A percentile compares a stretch with the other conserved stretches of the same genome.
Conservation (phyloP, 1,140 invertebrate species). For the Zaprionus camerounensis region DNA sequence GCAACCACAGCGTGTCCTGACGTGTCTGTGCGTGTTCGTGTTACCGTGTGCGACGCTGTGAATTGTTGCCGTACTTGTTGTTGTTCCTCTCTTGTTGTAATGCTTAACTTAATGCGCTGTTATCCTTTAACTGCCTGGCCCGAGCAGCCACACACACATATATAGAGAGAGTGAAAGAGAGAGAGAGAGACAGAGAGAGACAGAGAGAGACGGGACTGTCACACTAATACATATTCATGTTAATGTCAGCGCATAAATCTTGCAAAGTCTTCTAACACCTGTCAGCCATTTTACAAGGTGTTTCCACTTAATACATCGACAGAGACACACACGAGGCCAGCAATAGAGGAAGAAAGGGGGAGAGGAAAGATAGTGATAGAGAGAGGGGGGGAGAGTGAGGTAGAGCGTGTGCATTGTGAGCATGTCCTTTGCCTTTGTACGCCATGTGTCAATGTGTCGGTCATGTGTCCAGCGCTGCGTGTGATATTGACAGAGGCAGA, state of each 20-base stretch:
- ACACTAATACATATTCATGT: conserved; percentile 79
- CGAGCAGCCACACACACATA: conserved; percentile 30
- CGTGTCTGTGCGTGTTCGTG: conserved; percentile 61
- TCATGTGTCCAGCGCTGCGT: conserved; percentile 78
- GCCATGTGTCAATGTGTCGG: conserved; percentile 80
- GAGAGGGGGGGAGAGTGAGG: neutral
- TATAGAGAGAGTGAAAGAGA: conserved; percentile 11
- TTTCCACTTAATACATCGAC: conserved; percentile 80
- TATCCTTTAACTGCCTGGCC: conserved; percentile 81
- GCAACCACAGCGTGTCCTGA: conserved; percentile 76
- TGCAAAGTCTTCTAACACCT: conserved; percentile 82
- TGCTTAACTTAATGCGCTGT: conserved; percentile 82
- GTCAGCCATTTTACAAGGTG: conserved; percentile 82
- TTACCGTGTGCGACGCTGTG: conserved; percentile 40
- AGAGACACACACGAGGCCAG: conserved; percentile 33
- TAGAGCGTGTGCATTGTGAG: conserved; percentile 16
- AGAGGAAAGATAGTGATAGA: neutral
- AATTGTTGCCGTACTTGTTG: conserved; percentile 39
- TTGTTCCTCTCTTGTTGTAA: conserved; percentile 58
- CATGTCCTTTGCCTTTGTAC: conserved; percentile 64
- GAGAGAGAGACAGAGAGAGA: no score
- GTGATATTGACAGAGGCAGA: conserved; percentile 72
- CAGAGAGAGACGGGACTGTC: conserved; percentile 39
- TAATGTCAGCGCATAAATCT: conserved; percentile 82
- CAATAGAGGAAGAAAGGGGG: neutral